Base-by-base conservation (phyloP, 2,888 invertebrate species). In the Lutraria lutraria region DNA sequence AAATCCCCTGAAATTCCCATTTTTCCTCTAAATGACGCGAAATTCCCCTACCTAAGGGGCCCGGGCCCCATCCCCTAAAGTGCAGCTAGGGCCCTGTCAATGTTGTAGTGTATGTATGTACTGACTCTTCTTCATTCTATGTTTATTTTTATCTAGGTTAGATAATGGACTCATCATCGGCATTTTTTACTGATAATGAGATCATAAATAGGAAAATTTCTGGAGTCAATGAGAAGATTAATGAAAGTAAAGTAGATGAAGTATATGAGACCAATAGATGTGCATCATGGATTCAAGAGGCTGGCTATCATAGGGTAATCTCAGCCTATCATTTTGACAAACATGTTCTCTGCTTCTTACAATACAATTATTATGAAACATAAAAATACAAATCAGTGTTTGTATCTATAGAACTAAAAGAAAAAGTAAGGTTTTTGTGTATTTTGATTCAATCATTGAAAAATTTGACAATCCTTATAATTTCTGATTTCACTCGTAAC, bases 231-330 rank as follows among this genome's bases (percentile, higher is more conserved):
- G 56, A 8, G 0, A 43, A 83, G 19, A 87, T 85, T 16, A 54
- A 31, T 19, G 34, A 63, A 16, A 25, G 63, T 19, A 85, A 93
- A 12, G 76, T 97, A 76, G 95, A 97, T 81, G 94, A 96, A 85
- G 96, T 97, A 84, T 98, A 98, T 95, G 97, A 98, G 96, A 96
- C 98, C 68, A 94, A 96, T 43, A 97, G 97, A 96, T 98, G 98
- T 94, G 97, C 97, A 72, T 97, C 97, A 89, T 98, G 98, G 98
- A 98, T 98, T 89, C 96, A 97, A 89, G 97, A 97, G 88, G 97
- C 98, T 96, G 97, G 97, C 76, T 98, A 97, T 96, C 95, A 97
- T 94, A 98, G 97, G 97, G 98, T 98, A 96, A 96, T 21, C 63
- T 21, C 8, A 43, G 43, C 43, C 43, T 43, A 43, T 43, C 8